These are phyloP conservation scores for Takifugu flavidus DNA, from an alignment of 2,113 vertebrate genomes.

Conservation along the genomic window DNA sequence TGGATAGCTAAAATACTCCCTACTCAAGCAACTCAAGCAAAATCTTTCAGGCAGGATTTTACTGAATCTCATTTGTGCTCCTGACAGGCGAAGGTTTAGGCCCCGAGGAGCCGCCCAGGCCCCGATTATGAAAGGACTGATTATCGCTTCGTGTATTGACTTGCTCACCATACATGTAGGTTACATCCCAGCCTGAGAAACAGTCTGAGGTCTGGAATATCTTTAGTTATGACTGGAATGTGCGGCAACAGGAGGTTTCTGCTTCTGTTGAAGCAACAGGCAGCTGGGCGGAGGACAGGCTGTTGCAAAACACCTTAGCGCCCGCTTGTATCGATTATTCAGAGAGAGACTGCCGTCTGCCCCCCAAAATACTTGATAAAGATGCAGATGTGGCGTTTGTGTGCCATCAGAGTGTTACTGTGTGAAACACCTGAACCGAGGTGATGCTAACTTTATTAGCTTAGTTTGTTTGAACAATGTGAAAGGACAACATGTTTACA, in stretches of 20 bases:
- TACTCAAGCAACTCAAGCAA: too few relatives aligned
- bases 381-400: too few relatives aligned
- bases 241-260: constrained; percentile 38
- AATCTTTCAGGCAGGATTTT: background rate
- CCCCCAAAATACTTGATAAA: background rate
- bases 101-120: background rate
- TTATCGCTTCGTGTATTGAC: constrained; percentile 50
- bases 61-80: background rate
- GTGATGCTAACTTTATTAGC: too few relatives aligned
- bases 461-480: constrained; percentile 7
- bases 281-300: constrained; percentile 10
- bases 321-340: constrained; percentile 4
- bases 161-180: constrained; percentile 37
- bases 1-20: too few relatives aligned
- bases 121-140: constrained; percentile 2
- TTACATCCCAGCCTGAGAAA: constrained; percentile 30
- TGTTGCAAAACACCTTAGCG: background rate
- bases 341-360: background rate
- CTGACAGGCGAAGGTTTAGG: background rate
- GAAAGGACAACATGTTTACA: background rate
- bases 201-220: constrained; percentile 48
- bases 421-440: too few relatives aligned
- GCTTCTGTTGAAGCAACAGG: constrained; percentile 41
- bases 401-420: too few relatives aligned
- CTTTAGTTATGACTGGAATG: constrained; percentile 73